These are phyloP conservation scores for Gari tellinella DNA, from an alignment of 2,888 invertebrate genomes.

Conservation along the genomic window DNA sequence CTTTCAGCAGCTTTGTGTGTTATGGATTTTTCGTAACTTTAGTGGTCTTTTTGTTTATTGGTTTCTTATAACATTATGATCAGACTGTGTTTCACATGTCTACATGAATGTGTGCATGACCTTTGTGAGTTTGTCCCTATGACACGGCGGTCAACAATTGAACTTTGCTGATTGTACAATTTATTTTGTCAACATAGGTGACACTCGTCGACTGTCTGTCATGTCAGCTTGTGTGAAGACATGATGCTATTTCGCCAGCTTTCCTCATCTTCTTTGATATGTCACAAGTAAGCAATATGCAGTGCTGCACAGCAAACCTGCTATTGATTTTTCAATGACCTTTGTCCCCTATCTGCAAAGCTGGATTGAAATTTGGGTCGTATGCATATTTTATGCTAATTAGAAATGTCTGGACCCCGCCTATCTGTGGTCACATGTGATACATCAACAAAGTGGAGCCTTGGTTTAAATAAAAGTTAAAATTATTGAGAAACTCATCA, in stretches of 20 bases:
- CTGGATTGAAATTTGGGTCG: constrained; percentile 71
- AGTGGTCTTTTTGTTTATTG: too few species aligned
- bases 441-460: too few species aligned
- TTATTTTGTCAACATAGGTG: background rate
- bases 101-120: constrained; percentile 75
- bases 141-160: constrained; percentile 74
- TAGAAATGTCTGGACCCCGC: constrained; percentile 57
- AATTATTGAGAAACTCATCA: too few species aligned
- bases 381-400: constrained; percentile 82
- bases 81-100: constrained; percentile 26
- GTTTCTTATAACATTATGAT: too few species aligned
- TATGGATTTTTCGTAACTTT: too few species aligned
- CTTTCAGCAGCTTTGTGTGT: too few species aligned
- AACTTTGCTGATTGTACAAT: background rate
- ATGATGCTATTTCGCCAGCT: too few species aligned
- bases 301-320: too few species aligned
- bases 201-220: background rate
- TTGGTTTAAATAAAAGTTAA: too few species aligned
- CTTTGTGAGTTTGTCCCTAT: constrained; percentile 77
- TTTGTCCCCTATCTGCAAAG: constrained; percentile 74
- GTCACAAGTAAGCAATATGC: too few species aligned
- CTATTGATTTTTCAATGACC: constrained; percentile 65
- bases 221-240: too few species aligned
- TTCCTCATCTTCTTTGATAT: too few species aligned
- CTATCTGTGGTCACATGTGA: constrained; percentile 30